phyloP scores from a whole-genome alignment of 2,113 vertebrate genomes.

The Aegotheles bennettii region DNA sequence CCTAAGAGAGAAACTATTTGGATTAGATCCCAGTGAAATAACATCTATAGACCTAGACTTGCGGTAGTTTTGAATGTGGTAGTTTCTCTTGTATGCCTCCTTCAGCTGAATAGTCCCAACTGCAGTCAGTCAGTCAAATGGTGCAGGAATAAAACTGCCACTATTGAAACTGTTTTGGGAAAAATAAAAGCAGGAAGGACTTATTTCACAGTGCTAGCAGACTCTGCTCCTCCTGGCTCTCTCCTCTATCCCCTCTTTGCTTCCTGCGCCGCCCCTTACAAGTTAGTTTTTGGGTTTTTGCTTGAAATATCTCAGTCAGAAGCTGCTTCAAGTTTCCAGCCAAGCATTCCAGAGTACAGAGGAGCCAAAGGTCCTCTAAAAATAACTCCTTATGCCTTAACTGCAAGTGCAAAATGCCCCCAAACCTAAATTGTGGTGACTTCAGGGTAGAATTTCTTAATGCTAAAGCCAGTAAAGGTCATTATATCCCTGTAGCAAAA shows the following conservation, averaged over 20 bases:
- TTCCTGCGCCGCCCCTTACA: neutral
- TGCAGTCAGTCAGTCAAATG: neutral
- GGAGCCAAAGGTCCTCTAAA: neutral
- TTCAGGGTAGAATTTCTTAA: neutral
- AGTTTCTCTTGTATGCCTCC: neutral
- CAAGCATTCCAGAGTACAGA: neutral
- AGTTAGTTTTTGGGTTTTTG: neutral
- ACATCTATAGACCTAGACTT: neutral
- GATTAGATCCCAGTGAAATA: neutral
- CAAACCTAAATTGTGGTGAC: neutral
- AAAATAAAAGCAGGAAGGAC: neutral
- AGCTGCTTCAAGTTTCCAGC: neutral
- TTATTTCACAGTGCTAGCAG: neutral
- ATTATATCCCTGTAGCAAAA: neutral
- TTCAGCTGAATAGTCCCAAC: neutral
- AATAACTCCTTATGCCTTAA: neutral
- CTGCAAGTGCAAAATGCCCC: neutral
- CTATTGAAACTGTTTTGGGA: neutral
- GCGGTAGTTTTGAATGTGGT: accelerated
- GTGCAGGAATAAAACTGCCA: neutral
- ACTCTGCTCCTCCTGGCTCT: neutral
- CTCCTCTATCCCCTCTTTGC: neutral
- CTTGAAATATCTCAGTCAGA: neutral
- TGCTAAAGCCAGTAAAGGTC: neutral
- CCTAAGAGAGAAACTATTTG: neutral